These are phyloP conservation scores for Hemicentrotus pulcherrimus DNA, from an alignment of 35 echinoderm and acorn worm species.

Conservation along the genomic window DNA sequence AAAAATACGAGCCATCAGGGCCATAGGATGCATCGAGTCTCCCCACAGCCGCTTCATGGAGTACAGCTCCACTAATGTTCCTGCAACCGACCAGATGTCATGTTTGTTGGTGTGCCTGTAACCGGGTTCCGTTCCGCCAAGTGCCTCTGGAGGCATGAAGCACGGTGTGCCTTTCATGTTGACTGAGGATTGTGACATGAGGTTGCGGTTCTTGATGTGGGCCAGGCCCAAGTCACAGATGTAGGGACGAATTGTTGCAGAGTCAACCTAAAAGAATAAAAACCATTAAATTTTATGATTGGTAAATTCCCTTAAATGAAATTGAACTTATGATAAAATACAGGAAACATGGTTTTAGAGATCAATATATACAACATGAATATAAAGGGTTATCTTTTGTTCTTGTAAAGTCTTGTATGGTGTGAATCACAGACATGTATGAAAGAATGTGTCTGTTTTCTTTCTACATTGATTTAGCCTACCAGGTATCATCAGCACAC, in stretches of 20 bases:
- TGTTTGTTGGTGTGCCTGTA: conserved; percentile 7
- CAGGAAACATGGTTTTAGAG: too few species aligned
- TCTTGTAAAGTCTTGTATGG: too few species aligned
- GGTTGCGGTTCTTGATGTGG: conserved; percentile 51
- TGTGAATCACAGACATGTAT: too few species aligned
- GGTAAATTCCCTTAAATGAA: too few species aligned
- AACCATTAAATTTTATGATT: background rate
- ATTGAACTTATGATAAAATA: too few species aligned
- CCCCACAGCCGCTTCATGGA: conserved; percentile 31
- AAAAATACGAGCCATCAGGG: background rate
- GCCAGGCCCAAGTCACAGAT: conserved; percentile 38
- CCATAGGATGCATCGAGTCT: background rate
- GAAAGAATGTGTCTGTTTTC: too few species aligned
- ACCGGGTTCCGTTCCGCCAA: background rate
- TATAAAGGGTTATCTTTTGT: too few species aligned
- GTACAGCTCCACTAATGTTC: conserved; percentile 4
- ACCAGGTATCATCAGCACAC: too few species aligned
- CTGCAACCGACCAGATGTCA: conserved; percentile 34
- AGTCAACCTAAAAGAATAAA: background rate
- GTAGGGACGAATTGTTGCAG: background rate
- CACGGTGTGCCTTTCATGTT: conserved; percentile 37
- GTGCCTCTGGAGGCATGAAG: conserved; percentile 34
- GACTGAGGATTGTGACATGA: conserved; percentile 29
- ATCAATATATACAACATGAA: too few species aligned
- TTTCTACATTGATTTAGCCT: too few species aligned